Base-by-base conservation (phyloP, 2,888 invertebrate genomes). In the Drosophila buzzatii region DNA sequence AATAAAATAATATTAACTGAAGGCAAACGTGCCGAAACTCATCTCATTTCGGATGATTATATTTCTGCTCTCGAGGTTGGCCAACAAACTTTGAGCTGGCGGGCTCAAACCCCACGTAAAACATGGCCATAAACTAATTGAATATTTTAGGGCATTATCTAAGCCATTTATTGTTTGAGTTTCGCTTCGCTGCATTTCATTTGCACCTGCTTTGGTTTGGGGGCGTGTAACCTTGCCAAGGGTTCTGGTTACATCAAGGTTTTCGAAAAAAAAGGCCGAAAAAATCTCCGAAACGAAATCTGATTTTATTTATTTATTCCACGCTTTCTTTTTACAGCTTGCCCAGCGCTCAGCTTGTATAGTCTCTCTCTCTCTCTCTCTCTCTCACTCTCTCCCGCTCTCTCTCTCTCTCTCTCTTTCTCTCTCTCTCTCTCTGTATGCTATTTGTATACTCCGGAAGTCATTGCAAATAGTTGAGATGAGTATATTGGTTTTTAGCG, bases 241-340 rank as follows among this genome's bases (percentile, higher is more conserved):
- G 37, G 37, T 12, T 14, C 18, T 12, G 27, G 2, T 10, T 12
- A 16, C 39, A 16, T 2, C 41, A n/a, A 4, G 9, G 16, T 27
- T 14, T 20, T 33, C 5, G 8, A 55, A 66, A 27, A 55, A 68
- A 66, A 69, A 59, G 70, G 60, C 58, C 61, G 35, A 57, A 51
- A 61, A 44, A 18, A 56, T 33, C n/a, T 23, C 49, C 31, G 35
- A 72, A 70, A 70, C 67, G 68, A 85, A 85, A 84, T 82, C 83
- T 78, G 81, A 88, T 85, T 90, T 90, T 85, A 85, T 86, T 90
- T 86, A 88, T 88, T 88, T 85, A 88, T 88, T 79, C 79, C 62
- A 77, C 64, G 78, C 52, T 64, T 63, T 63, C 65, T 45, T 66
- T 78, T 81, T 58, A 68, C 63, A 77, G 70, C 78, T 35, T 6